Evolutionary conservation across 2,113 vertebrate genomes (phyloP).

Genomic region (Burhinus bistriatus): DNA sequence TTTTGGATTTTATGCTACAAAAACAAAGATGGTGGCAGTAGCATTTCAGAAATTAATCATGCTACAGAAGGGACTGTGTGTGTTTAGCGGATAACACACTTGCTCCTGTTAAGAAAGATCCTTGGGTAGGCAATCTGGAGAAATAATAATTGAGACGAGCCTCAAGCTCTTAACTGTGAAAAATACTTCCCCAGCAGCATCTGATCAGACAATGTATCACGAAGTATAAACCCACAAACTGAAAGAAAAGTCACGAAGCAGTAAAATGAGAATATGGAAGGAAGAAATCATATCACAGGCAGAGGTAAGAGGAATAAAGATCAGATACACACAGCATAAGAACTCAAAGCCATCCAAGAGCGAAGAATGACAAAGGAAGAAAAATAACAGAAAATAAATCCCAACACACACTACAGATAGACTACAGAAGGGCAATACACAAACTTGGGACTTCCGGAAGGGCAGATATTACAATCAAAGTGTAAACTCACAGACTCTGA

Average conservation of each 20-base stretch:
- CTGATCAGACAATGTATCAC: not conserved
- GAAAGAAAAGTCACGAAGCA: conserved; percentile 22
- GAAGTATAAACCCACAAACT: not conserved
- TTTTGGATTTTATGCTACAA: not conserved
- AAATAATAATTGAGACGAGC: not conserved
- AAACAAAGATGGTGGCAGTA: not conserved
- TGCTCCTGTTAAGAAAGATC: not conserved
- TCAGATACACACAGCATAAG: not conserved
- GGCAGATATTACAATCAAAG: conserved; percentile 77
- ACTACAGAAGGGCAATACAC: conserved; percentile 49
- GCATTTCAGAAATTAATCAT: not conserved
- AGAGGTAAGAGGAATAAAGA: conserved; percentile 14
- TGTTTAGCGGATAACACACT: not conserved
- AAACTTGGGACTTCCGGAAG: conserved; percentile 48
- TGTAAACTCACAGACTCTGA: conserved; percentile 95
- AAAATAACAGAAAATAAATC: conserved; percentile 13
- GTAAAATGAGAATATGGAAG: not conserved
- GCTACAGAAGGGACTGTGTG: not conserved
- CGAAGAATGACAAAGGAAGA: not conserved
- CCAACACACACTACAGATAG: conserved; percentile 25
- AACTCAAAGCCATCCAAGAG: conserved; percentile 32
- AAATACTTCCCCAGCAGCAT: not conserved
- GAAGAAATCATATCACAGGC: not conserved
- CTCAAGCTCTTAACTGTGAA: not conserved
- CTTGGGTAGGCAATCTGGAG: not conserved